Evolutionary conservation across 2,888 invertebrate genomes (phyloP), one percentile per base, ranked within the genome.

Genomic region (Rhingia campestris): DNA sequence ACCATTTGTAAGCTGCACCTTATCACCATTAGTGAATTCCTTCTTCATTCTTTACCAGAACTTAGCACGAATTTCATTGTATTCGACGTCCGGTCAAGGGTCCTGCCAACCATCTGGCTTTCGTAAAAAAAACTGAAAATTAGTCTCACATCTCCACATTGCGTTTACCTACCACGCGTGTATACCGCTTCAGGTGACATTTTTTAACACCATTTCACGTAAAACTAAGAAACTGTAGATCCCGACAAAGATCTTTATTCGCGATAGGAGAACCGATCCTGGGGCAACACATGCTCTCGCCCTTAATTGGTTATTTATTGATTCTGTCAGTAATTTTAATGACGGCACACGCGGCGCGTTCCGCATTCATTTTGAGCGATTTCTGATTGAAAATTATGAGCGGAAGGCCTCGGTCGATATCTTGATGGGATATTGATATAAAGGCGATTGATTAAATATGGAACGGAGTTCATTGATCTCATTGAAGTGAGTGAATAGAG

Each of bases 221-320:
- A 70, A 74, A 64, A 54, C 35, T 54, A 79, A 74, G 53, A 70
- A 79, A 70, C 45, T 43, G 49, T 41, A 41, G 64, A 58, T 59
- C 4, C 73, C 72, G 54, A 74, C 64, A 80, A 66, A 79, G 84
- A 84, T 84, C 79, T 61, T 61, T 37, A 51, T 37, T 64, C 14
- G 4, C 43, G 84, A 80, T 80, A 59, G 30, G 35, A 32, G 14
- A 67, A 43, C 35, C 22, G 43, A 49, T 59, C 84, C 69, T 47
- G n/a, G 32, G 45, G 74, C 59, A 84, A 84, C 84, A 84, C 64
- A 84, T 84, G 84, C 84, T 84, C 66, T 80, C 59, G 74, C 56
- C 74, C 74, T 70, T 80, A 84, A 84, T 84, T 84, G 84, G 84
- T 84, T 84, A 80, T 84, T 84, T 84, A 84, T 84, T 84, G 84